Evolutionary conservation across 2,113 vertebrate species (phyloP), one percentile per base, ranked within the genome.

Genomic region (Ictalurus furcatus): DNA sequence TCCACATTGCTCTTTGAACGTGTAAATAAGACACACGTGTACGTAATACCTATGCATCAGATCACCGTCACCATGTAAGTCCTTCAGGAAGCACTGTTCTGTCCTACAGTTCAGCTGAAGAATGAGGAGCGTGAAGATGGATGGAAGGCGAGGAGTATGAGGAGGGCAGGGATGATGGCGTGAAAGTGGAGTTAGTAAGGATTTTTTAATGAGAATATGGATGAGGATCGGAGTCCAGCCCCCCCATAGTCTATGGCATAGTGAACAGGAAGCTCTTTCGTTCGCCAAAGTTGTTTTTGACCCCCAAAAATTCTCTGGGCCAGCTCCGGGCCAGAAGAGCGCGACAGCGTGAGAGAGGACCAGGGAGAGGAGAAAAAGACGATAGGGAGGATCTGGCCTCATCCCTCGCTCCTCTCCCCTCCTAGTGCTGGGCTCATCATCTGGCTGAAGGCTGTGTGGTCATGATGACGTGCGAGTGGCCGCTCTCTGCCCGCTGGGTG

Each of bases 391-490:
- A 82, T 89, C 40, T 65, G 56, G 87, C 65, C 71, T 87, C 30
- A 11, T 80, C 88, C 84, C 9, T 74, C 76, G 7, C 28, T 90
- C 85, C 78, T 83, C 87, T 91, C 90, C 90, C 90, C 85, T 88
- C 91, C 87, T 82, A 37, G 69, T 30, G 71, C 59, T 92, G 91
- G 86, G 91, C 95, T 95, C 96, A 99, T 99, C 98, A 99, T 99
- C 98, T 99, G 95, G 96, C 97, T 3, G 97, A 96, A 92, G 97
- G 96, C 91, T 99, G 98, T 97, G 98, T 96, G 78, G 97, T 96
- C 96, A 97, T 93, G 94, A 95, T 95, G 90, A 96, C 92, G 89
- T 96, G 96, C 87, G 95, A 95, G 59, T 93, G 61, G 89, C 93
- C 93, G 2, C 94, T 92, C 94, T 97, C 97, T 92, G 95, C 96